phyloP scores from a whole-genome alignment of 2,888 invertebrate species.

The Entomobrya multifasciata region DNA sequence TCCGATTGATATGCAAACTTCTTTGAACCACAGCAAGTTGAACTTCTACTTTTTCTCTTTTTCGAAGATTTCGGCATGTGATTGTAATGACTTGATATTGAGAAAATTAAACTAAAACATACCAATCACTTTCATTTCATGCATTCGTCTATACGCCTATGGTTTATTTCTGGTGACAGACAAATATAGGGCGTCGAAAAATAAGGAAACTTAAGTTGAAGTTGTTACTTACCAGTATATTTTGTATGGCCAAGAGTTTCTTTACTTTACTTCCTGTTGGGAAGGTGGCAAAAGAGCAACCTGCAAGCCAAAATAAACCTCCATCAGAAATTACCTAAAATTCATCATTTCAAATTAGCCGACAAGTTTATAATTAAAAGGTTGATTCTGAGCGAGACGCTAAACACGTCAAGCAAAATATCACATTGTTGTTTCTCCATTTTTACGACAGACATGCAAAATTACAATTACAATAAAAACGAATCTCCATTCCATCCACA shows the following conservation, averaged over 20 bases:
- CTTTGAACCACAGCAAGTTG: too few species aligned
- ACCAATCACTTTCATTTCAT: too few species aligned
- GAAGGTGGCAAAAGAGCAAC: background rate
- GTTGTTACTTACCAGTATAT: slow-evolving; percentile 13
- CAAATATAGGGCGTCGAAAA: slow-evolving; percentile 7
- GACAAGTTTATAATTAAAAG: slow-evolving; percentile 18
- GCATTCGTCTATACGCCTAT: too few species aligned
- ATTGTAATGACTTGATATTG: too few species aligned
- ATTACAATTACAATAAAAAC: slow-evolving; percentile 14
- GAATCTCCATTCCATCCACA: background rate
- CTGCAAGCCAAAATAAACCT: slow-evolving; percentile 29
- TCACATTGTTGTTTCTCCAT: background rate
- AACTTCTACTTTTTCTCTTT: too few species aligned
- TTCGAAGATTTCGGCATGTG: too few species aligned
- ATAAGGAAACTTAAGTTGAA: slow-evolving; percentile 1
- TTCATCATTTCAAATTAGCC: slow-evolving; percentile 32
- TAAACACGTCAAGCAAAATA: background rate
- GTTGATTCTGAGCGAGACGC: slow-evolving; percentile 5
- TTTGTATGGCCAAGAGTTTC: background rate
- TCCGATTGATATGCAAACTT: too few species aligned
- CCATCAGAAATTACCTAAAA: slow-evolving; percentile 8
- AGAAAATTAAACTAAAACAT: too few species aligned
- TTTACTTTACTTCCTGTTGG: background rate
- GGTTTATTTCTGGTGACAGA: background rate
- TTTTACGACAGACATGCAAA: background rate